A percentile compares a stretch with the other conserved stretches of the same genome.
These are phyloP conservation scores for Chamaea fasciata DNA, from an alignment of 2,113 vertebrate genomes.

Conservation along the genomic window DNA sequence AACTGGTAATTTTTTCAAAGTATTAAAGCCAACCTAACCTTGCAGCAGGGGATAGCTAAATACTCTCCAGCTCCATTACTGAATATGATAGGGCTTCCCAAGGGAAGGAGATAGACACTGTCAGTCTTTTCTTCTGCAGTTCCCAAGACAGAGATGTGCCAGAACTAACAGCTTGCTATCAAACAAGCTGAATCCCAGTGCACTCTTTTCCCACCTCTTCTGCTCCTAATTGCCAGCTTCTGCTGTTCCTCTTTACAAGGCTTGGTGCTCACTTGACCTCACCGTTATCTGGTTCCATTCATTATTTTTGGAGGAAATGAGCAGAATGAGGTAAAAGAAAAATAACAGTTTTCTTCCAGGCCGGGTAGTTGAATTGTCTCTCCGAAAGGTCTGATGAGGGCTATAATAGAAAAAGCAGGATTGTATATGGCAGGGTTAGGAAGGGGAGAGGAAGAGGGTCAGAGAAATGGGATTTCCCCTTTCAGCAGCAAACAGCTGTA, in stretches of 20 bases:
- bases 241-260: not conserved
- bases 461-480: not conserved
- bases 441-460: not conserved
- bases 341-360: not conserved
- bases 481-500: not conserved
- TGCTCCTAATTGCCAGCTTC: not conserved
- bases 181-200: not conserved
- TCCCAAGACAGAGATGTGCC: not conserved
- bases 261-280: not conserved
- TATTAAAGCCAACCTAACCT: not conserved
- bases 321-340: not conserved
- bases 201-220: not conserved
- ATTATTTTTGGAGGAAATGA: not conserved
- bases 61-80: not conserved
- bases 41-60: not conserved
- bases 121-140: not conserved
- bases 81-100: not conserved
- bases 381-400: not conserved
- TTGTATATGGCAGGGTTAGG: not conserved
- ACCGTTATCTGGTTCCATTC: not conserved
- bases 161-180: not conserved
- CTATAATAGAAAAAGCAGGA: not conserved
- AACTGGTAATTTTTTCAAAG: not conserved
- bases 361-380: not conserved
- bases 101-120: not conserved